phyloP scores from a whole-genome alignment of 2,888 invertebrate species.

The Lepidochitona cinerea region DNA sequence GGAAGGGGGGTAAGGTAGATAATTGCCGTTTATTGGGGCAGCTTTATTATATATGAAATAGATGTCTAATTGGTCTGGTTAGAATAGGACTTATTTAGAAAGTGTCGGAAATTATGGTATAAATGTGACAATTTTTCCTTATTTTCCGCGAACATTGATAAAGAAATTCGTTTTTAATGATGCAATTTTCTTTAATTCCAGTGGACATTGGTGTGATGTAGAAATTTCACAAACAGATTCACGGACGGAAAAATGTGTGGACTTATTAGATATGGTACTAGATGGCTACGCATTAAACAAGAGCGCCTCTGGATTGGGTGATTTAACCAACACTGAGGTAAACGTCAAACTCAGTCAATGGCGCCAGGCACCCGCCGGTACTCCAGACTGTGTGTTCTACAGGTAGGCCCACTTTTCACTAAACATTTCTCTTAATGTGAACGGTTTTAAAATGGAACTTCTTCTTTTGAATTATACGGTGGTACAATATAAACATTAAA shows the following conservation, averaged over 20 bases:
- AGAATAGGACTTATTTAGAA: too few species aligned
- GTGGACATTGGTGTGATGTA: slow-evolving; percentile 7
- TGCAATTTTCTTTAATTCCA: neutral
- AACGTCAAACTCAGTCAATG: slow-evolving; percentile 6
- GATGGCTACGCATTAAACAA: slow-evolving; percentile 10
- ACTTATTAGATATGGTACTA: slow-evolving; percentile 11
- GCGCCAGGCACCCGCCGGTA: neutral
- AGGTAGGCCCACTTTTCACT: neutral
- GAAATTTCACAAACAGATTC: neutral
- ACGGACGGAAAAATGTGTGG: slow-evolving; percentile 8
- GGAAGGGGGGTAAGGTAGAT: too few species aligned
- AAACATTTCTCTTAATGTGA: neutral
- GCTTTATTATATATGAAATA: too few species aligned
- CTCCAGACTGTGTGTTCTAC: slow-evolving; percentile 17
- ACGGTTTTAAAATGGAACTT: too few species aligned
- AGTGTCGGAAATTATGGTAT: neutral
- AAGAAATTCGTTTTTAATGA: neutral
- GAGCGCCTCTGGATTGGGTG: slow-evolving; percentile 5
- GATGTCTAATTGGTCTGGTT: too few species aligned
- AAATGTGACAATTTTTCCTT: neutral
- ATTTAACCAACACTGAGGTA: neutral
- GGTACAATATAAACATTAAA: too few species aligned
- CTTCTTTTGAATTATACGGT: too few species aligned
- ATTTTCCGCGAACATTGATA: neutral
- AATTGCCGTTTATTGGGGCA: too few species aligned